Base-by-base conservation (phyloP, 1,140 invertebrate genomes). In the Whitmania pigra region DNA sequence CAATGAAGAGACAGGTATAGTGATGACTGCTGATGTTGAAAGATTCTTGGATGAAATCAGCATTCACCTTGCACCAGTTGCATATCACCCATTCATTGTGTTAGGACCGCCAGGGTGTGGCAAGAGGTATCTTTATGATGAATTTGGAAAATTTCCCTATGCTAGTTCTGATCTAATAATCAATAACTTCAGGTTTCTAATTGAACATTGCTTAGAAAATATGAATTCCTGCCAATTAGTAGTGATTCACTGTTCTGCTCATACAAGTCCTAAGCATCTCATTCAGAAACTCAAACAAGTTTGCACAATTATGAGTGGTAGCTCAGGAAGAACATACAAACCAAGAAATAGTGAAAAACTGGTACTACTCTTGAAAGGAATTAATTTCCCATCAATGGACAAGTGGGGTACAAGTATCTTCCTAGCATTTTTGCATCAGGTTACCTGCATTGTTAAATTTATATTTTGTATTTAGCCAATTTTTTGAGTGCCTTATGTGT, bases 391-490 rank as follows among this genome's bases (percentile, higher is more conserved):
- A 5, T 87, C 88, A 78, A 84, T 87, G 60, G 91, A 93, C 80
- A 88, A 88, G 79, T 94, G 90, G 88, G 89, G 89, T 31, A 91
- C 89, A 7, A 90, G 87, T 75, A 87, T 89, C 76, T 79, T 93
- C n/a, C 86, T 91, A 68, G 88, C 89, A 40, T 88, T 89, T 79
- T 76, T 89, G 11, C 87, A 88, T 77, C 88, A 89, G 83, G 84
- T 88, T 76, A 72, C 60, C 57, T 63, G 9, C 57, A 63, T 18
- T 22, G 29, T 63, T 31, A 63, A 25, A 22, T 3, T n/a, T n/a
- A n/a, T n/a, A n/a, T n/a, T n/a, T n/a, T n/a, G n/a, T n/a, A n/a
- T n/a, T n/a, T n/a, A n/a, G n/a, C n/a, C n/a, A n/a, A n/a, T n/a
- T n/a, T n/a, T n/a, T n/a, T n/a, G n/a, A n/a, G n/a, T n/a, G n/a